Evolutionary conservation across 2,888 invertebrate species (phyloP), one percentile per base, ranked within the genome.

Genomic region (Ormyrus thymus): DNA sequence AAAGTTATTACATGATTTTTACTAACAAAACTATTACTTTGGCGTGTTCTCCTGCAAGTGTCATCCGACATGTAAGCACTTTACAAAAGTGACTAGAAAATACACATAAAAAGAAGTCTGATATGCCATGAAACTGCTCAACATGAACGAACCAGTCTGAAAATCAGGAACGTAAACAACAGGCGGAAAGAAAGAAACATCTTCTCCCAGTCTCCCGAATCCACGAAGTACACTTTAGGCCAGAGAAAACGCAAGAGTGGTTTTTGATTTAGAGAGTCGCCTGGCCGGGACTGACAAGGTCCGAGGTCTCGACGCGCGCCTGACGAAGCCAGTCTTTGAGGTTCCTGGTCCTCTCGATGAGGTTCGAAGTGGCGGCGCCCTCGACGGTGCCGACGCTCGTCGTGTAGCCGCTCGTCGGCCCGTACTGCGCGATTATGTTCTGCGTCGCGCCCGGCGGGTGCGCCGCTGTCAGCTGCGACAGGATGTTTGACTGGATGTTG

Each of bases 321-420:
- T 94, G 94, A 13, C 93, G 91, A 78, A 94, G 87, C 94, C 94
- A 94, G 84, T 94, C 94, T 80, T 94, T 91, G 79, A 94, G 89
- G 84, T 93, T 93, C 75, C 93, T 90, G 1, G 94, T 94, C 53
- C 94, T 91, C 85, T 94, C 94, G 66, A 93, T 93, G 73, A 94
- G 87, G 74, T 93, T 93, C 7, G 93, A 93, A 1, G 93, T 92
- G 43, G 92, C 92, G 71, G 92, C 92, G 46, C 93, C 92, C 86
- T 92, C 84, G 83, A 93, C 86, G 7, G 87, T 88, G 6, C 90
- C 88, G n/a, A 90, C 89, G 81, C 90, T 90, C 46, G 89, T 89
- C 7, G 89, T 88, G 75, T 86, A 90, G 15, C 89, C 89, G 74
- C 88, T 90, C 71, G 85, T 88, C 5, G 89, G 89, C 7, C 89